Evolutionary conservation across 1,140 invertebrate species (phyloP).

Genomic region (Drosophila bocqueti): DNA sequence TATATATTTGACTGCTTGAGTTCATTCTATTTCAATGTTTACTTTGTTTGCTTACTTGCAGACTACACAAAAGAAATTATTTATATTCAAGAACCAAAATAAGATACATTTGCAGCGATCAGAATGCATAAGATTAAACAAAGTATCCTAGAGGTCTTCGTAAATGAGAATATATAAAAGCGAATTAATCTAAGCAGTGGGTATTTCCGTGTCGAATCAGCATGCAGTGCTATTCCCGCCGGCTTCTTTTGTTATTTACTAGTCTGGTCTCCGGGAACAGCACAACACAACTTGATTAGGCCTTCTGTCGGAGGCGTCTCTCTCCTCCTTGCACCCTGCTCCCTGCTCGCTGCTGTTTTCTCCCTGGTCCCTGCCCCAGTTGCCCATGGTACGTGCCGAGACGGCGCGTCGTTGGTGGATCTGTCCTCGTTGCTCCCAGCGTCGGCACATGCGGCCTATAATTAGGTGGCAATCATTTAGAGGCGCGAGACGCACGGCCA

Average conservation of each 20-base stretch:
- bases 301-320: constrained; percentile 41
- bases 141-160: neutral
- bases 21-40: neutral
- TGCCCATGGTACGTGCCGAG: constrained; percentile 43
- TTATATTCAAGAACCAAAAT: neutral
- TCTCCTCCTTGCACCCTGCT: neutral
- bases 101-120: neutral
- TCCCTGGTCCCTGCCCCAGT: constrained; percentile 19
- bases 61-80: neutral
- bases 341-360: neutral
- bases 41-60: neutral
- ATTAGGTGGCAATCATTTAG: constrained; percentile 61
- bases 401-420: constrained; percentile 28
- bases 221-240: neutral
- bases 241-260: constrained; percentile 41
- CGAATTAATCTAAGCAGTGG: constrained; percentile 2
- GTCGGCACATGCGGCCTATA: constrained; percentile 56
- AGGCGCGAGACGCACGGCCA: constrained; percentile 45
- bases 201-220: constrained; percentile 26
- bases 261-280: constrained; percentile 35
- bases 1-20: neutral
- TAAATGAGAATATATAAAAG: constrained; percentile 8
- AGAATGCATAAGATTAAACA: neutral
- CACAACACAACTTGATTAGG: constrained; percentile 46
- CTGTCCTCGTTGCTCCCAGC: constrained; percentile 45